Evolutionary conservation across 2,888 invertebrate genomes (phyloP).

Genomic region (Polymixis lichenea): DNA sequence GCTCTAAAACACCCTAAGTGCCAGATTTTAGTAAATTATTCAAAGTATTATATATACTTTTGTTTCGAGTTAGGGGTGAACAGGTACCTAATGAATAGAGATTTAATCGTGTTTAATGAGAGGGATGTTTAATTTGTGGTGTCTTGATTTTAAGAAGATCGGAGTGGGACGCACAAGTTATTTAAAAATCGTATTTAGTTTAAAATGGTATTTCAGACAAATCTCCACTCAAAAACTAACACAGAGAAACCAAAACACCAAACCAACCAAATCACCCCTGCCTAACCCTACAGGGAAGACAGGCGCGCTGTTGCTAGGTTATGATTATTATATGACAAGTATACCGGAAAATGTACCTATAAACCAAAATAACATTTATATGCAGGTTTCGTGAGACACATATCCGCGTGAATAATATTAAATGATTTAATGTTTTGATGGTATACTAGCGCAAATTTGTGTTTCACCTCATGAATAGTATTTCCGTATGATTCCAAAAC

Average conservation of each 20-base stretch:
- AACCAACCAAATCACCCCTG: not conserved
- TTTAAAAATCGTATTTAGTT: not conserved
- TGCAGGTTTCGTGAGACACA: not conserved
- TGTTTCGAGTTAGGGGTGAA: constrained; percentile 45
- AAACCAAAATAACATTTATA: not conserved
- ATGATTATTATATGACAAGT: not conserved
- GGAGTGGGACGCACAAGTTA: not conserved
- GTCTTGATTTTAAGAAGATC: not conserved
- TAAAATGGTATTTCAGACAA: not conserved
- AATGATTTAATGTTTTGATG: not conserved
- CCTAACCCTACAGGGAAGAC: not conserved
- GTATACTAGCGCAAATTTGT: not conserved
- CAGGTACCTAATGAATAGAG: constrained; percentile 31
- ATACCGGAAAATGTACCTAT: not conserved
- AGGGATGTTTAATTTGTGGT: constrained; percentile 14
- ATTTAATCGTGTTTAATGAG: constrained; percentile 39
- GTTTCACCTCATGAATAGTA: not conserved
- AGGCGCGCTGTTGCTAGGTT: too few species aligned
- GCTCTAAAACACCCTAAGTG: constrained; percentile 69
- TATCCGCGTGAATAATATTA: not conserved
- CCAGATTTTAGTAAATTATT: constrained; percentile 80
- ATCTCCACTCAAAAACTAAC: not conserved
- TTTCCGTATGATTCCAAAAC: too few species aligned
- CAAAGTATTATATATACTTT: constrained; percentile 69
- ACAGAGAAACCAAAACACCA: not conserved